Percentiles rank a stretch among this genome's conserved stretches.
phyloP scores from a whole-genome alignment of 2,113 vertebrate species.

The Piaya cayana region DNA sequence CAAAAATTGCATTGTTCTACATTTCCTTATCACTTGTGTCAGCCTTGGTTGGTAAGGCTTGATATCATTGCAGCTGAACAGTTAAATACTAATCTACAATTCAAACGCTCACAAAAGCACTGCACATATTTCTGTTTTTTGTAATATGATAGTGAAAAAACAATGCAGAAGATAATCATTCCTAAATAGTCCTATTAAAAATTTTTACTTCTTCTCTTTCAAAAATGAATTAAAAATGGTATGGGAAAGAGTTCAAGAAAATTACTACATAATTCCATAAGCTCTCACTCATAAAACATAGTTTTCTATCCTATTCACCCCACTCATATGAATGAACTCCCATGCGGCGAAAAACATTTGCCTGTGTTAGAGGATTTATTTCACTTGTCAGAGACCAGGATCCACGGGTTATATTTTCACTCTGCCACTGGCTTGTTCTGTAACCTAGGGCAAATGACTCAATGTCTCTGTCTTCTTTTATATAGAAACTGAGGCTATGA shows the following conservation, averaged over 20 bases:
- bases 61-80: slow-evolving; percentile 6
- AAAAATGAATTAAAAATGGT: background rate
- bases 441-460: background rate
- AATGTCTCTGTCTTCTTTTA: background rate
- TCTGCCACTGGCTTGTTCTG: background rate
- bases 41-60: background rate
- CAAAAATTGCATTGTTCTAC: background rate
- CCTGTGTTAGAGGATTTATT: background rate
- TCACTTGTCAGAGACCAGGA: background rate
- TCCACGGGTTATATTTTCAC: background rate
- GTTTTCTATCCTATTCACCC: background rate
- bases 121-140: background rate
- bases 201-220: background rate
- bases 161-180: background rate
- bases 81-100: slow-evolving; percentile 19
- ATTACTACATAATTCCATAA: background rate
- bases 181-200: background rate
- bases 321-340: background rate
- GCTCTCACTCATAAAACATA: background rate
- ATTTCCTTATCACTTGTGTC: slow-evolving; percentile 18
- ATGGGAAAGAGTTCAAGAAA: background rate
- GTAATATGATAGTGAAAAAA: background rate
- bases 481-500: background rate
- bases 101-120: slow-evolving; percentile 10
- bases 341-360: background rate